Conservation (phyloP, 2,797 vertebrate species). For the Rhinatrema bivittatum region DNA sequence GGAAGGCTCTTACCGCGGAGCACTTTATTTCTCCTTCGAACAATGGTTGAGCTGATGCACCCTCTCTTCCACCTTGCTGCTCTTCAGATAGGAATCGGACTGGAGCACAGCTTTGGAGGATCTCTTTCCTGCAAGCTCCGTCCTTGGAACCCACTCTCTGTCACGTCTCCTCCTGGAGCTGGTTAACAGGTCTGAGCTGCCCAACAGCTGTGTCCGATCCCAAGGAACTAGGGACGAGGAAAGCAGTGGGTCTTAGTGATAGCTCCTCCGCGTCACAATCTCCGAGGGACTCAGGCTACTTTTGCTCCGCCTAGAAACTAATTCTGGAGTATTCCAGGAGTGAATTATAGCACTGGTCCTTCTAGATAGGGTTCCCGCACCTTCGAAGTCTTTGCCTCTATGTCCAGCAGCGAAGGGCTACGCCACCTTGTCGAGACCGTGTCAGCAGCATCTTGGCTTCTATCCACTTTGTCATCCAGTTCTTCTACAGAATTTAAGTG, state of each 20-base stretch:
- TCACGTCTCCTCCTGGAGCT: too few relatives aligned
- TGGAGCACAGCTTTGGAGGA: too few relatives aligned
- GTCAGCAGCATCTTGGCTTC: conserved; percentile 50
- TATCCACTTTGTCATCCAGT: conserved; percentile 38
- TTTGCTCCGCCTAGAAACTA: conserved; percentile 61
- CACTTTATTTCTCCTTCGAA: too few relatives aligned
- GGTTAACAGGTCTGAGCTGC: conserved; percentile 63
- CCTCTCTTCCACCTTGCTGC: too few relatives aligned
- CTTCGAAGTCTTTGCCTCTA: conserved; percentile 41
- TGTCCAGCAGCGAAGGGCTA: conserved; percentile 62
- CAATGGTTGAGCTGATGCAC: too few relatives aligned
- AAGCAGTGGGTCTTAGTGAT: conserved; percentile 54
- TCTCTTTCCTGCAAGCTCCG: too few relatives aligned
- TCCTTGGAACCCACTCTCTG: too few relatives aligned
- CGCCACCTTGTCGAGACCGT: conserved; percentile 35
- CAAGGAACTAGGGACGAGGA: conserved; percentile 55
- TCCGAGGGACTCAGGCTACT: conserved; percentile 60
- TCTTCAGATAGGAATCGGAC: too few relatives aligned
- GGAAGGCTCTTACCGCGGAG: too few relatives aligned
- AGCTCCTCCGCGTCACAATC: conserved; percentile 45
- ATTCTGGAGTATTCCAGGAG: conserved; percentile 57
- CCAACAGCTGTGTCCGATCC: conserved; percentile 46
- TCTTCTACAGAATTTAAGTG: conserved; percentile 61
- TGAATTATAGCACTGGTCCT: conserved; percentile 47
- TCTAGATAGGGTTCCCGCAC: conserved; percentile 68